A percentile compares a stretch with the other conserved stretches of the same genome.
These are phyloP conservation scores for Enteromius anoplus DNA, from an alignment of 2,797 vertebrate genomes.

Conservation along the genomic window DNA sequence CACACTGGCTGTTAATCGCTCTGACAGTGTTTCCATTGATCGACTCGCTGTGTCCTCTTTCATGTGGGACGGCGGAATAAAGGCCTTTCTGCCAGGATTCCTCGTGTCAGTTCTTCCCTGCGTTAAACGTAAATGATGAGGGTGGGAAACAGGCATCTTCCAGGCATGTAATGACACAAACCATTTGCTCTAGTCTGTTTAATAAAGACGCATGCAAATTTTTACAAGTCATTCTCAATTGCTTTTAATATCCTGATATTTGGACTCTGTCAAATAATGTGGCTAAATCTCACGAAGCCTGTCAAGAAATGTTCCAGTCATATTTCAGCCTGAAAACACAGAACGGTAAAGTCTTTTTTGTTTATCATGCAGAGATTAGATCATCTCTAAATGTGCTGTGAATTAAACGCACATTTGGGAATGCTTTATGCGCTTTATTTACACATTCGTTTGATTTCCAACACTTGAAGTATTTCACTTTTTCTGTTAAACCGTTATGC, in stretches of 20 bases:
- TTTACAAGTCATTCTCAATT: conserved; percentile 6
- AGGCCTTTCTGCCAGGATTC: conserved; percentile 17
- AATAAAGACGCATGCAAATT: background rate
- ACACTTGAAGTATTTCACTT: background rate
- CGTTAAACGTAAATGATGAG: background rate
- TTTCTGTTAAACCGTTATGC: too few species aligned
- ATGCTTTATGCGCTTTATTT: background rate
- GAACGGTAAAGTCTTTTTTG: too few species aligned
- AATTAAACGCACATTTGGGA: background rate
- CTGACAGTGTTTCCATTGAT: conserved; percentile 35
- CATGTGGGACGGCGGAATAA: conserved; percentile 26
- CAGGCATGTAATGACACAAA: conserved; percentile 3
- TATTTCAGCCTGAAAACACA: background rate
- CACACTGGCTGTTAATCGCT: background rate
- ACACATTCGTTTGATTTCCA: background rate
- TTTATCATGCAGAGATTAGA: background rate
- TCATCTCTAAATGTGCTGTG: background rate
- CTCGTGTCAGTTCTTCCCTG: conserved; percentile 15
- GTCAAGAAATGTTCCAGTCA: background rate
- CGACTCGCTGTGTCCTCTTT: background rate
- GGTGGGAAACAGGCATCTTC: background rate
- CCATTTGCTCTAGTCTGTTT: background rate
- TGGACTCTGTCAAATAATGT: background rate
- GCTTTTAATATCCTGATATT: background rate
- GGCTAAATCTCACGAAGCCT: conserved; percentile 14